Base-by-base conservation (phyloP, 1,140 invertebrate species). In the Zaprionus vittiger region DNA sequence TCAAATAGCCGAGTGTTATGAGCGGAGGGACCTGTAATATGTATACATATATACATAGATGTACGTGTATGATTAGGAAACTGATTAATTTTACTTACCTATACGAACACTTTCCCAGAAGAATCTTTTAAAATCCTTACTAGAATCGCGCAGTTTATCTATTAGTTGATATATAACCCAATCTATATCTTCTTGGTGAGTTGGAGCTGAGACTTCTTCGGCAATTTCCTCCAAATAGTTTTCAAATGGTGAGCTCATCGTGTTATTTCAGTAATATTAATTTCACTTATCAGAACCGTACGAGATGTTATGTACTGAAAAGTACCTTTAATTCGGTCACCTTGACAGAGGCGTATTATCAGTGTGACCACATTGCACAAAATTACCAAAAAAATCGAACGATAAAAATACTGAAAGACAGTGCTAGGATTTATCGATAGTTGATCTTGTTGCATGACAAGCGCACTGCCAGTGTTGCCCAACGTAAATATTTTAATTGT, bases 201-300 rank as follows among this genome's bases (percentile, higher is more conserved):
- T 6, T 12, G 31, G 20, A 22, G 2, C 6, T 37, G 5, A 22
- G 2, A 37, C 7, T 1, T 38, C 4, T 5, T 59, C 56, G n/a
- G 17, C 56, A 38, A 59, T 59, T 1, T 22, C 11, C 12, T 38
- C 17, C 12, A 38, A 20, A 22, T 59, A 59, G 5, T 3, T 6
- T 20, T 59, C 56, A 24, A 59, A 59, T 17, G 56, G 34, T 37
- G 31, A 14, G 4, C n/a, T 5, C 56, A 59, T 59, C 34, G 56
- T 14, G 20, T 24, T 24, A 24, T 1, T 52, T 1, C 5, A 17
- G 2, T 17, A 47, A 47, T 47, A 9, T 17, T 9, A 9, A 17
- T 7, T 47, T 3, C 7, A 17, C 41, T 17, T 9, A 17, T 17
- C n/a, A 47, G n/a, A 17, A n/a, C 1, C n/a, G 41, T 44, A 17